Evolutionary conservation across 2,113 vertebrate genomes (phyloP).

Genomic region (Tringa solitaria): DNA sequence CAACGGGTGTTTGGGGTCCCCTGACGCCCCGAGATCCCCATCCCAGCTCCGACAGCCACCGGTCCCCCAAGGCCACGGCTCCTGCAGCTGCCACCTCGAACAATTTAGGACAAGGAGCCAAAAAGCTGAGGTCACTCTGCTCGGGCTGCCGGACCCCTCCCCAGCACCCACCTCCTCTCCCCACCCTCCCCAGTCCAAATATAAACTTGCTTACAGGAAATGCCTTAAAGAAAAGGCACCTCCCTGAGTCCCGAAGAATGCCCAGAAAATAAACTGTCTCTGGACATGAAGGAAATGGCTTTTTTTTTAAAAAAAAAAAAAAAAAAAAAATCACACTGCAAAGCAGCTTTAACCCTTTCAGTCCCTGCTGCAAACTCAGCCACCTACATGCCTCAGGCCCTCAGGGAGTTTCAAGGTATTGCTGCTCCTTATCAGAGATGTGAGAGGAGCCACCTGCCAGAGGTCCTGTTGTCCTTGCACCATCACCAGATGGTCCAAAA

Average conservation of each 20-base stretch:
- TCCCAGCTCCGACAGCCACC: rapidly evolving
- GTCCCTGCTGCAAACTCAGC: neutral
- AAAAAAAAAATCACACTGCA: neutral
- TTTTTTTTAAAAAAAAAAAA: neutral
- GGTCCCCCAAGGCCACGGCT: rapidly evolving
- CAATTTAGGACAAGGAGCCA: neutral
- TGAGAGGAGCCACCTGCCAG: neutral
- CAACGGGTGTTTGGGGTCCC: too few species aligned
- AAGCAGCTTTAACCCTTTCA: constrained; percentile 35
- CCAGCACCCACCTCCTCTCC: constrained; percentile 28
- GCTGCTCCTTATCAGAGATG: rapidly evolving
- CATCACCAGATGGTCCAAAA: neutral
- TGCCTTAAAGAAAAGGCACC: constrained; percentile 74
- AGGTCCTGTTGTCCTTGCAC: neutral
- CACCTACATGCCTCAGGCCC: too few species aligned
- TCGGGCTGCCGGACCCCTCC: neutral
- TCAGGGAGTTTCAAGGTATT: neutral
- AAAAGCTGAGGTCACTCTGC: constrained; percentile 13
- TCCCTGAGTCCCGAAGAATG: constrained; percentile 66
- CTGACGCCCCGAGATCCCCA: rapidly evolving
- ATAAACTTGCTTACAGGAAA: constrained; percentile 77
- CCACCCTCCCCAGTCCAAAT: constrained; percentile 66
- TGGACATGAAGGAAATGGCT: constrained; percentile 66
- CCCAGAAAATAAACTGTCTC: constrained; percentile 70
- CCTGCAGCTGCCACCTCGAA: neutral